These are phyloP conservation scores for Hylyphantes graminicola DNA, from an alignment of 1,140 invertebrate species.

Conservation along the genomic window DNA sequence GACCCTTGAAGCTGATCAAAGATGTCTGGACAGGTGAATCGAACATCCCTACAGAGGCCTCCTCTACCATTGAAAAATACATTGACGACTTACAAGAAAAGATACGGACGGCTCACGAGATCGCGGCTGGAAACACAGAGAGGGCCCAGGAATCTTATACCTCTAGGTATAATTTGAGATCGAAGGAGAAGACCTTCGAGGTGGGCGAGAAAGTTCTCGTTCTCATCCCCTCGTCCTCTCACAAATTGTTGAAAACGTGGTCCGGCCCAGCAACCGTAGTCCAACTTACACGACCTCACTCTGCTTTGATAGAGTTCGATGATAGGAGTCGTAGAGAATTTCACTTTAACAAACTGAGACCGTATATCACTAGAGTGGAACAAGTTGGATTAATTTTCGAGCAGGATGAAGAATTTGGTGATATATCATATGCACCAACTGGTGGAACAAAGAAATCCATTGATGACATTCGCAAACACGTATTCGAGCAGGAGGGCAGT, in stretches of 20 bases:
- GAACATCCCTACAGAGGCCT: background rate
- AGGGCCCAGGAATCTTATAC: background rate
- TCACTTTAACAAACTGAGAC: background rate
- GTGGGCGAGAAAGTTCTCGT: background rate
- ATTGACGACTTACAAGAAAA: background rate
- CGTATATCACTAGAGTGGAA: background rate
- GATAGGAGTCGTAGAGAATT: background rate
- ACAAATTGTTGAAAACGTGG: background rate
- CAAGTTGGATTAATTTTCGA: slow-evolving; percentile 13
- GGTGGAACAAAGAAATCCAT: no score
- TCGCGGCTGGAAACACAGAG: background rate
- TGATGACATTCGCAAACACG: background rate
- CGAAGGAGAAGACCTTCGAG: background rate
- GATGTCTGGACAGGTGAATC: background rate
- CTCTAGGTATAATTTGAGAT: background rate
- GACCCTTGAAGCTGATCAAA: no score
- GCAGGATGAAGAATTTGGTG: slow-evolving; percentile 5
- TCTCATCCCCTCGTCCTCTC: background rate
- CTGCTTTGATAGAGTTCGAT: background rate
- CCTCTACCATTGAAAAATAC: background rate
- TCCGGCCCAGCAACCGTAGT: background rate
- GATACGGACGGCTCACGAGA: background rate
- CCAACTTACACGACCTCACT: background rate
- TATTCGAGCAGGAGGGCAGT: background rate
- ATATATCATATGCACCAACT: background rate